These are phyloP conservation scores for Platysternon megacephalum DNA, from an alignment of 2,113 vertebrate genomes.

Conservation along the genomic window DNA sequence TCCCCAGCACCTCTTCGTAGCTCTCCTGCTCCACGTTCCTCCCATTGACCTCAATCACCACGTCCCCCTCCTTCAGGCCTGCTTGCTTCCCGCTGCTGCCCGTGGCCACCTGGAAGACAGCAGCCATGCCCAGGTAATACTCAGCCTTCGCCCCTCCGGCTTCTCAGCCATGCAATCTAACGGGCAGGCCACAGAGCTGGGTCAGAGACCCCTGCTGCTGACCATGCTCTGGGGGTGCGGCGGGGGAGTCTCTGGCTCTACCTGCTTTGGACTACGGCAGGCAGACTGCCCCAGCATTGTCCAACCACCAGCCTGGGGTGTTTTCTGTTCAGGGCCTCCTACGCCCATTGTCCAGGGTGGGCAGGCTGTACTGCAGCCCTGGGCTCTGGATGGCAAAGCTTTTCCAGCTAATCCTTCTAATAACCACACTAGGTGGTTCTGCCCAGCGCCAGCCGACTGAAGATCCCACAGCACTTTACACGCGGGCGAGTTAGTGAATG, in stretches of 20 bases:
- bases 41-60: slow-evolving; percentile 83
- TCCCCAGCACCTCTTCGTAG: slow-evolving; percentile 72
- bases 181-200: background rate
- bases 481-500: background rate
- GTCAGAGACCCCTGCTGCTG: too few relatives aligned
- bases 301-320: too few relatives aligned
- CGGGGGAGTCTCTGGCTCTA: background rate
- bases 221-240: background rate
- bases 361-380: background rate
- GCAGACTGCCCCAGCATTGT: too few relatives aligned
- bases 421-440: background rate
- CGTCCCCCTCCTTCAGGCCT: slow-evolving; percentile 79
- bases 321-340: too few relatives aligned
- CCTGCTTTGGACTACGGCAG: background rate
- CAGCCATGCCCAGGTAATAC: background rate
- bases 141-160: background rate
- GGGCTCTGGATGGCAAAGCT: too few relatives aligned
- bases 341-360: background rate
- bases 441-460: background rate
- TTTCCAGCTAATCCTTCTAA: background rate
- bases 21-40: slow-evolving; percentile 73
- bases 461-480: background rate
- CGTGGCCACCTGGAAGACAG: slow-evolving; percentile 72
- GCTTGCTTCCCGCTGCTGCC: slow-evolving; percentile 76
- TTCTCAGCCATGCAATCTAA: background rate